A percentile compares a stretch with the other conserved stretches of the same genome.
Evolutionary conservation across 2,888 invertebrate species (phyloP).

Genomic region (Nemapogon koenigi): DNA sequence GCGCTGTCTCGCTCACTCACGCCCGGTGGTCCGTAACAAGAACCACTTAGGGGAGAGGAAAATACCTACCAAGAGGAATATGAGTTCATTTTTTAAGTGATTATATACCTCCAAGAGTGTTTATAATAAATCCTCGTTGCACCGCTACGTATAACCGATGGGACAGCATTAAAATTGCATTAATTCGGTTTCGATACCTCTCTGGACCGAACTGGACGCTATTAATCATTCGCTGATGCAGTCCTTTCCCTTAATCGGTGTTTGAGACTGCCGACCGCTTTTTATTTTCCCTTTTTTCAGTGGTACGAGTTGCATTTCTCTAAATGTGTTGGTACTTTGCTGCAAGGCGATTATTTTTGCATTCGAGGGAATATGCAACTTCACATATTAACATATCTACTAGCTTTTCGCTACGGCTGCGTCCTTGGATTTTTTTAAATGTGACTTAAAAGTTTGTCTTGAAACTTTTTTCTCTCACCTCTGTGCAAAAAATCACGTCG

Average conservation of each 20-base stretch:
- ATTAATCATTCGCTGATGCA: slow-evolving; percentile 22
- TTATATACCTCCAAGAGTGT: slow-evolving; percentile 22
- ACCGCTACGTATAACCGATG: slow-evolving; percentile 25
- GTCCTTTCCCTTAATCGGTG: slow-evolving; percentile 3
- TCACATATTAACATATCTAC: too few relatives aligned
- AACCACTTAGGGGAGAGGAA: slow-evolving; percentile 22
- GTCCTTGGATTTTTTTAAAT: too few relatives aligned
- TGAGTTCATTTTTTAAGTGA: slow-evolving; percentile 28
- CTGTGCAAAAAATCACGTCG: too few relatives aligned
- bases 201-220: slow-evolving; percentile 15
- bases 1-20: slow-evolving; percentile 10
- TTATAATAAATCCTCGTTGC: slow-evolving; percentile 28
- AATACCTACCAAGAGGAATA: too few relatives aligned
- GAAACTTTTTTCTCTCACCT: too few relatives aligned
- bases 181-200: slow-evolving; percentile 21
- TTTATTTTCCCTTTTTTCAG: slow-evolving; percentile 11
- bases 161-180: slow-evolving; percentile 34
- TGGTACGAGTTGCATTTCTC: background rate
- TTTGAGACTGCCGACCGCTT: background rate
- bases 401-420: too few relatives aligned
- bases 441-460: too few relatives aligned
- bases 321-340: background rate
- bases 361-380: too few relatives aligned
- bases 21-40: slow-evolving; percentile 18
- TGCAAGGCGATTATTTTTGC: background rate